Evolutionary conservation across 2,888 invertebrate genomes (phyloP), one percentile per base, ranked within the genome.

Genomic region (Volucella inflata): DNA sequence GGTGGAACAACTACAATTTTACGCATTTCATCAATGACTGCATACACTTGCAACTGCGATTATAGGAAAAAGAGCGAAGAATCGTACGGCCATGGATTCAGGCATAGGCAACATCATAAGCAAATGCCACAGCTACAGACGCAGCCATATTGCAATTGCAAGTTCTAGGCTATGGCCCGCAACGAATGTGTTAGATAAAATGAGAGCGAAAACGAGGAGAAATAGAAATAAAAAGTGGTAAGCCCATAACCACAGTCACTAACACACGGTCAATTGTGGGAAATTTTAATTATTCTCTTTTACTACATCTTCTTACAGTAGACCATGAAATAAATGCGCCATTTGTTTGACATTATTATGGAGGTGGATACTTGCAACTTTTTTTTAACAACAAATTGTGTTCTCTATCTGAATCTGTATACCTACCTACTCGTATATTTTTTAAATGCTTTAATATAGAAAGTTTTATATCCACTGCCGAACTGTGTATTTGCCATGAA

Each of bases 141-240:
- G 55, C 57, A 67, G 57, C 50, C 59, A 53, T 46, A 71, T 62
- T 65, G 79, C 79, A 65, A 21, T 67, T 64, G 79, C 79, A 79
- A 79, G 79, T 79, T 79, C 79, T 79, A 79, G 79, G 79, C 71
- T 78, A 78, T 17, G 50, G 14, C 57, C 60, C 59, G 51, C 68
- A 70, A 36, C 70, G 21, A 70, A 70, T 65, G 65, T 67, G 53
- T 71, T 79, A 65, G 72, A 67, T 60, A 67, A 65, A 79, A 67
- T 51, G 72, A 79, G 79, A 79, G 79, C 79, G 79, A 79, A 79
- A 79, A 59, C 60, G 65, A 72, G 60, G 51, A 40, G 51, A 62
- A 57, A 51, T 65, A 50, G 60, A 68, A 64, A 51, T 16, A 38
- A 72, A 16, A 50, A 79, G 44, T 59, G 53, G 53, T 42, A 51